Base-by-base conservation (phyloP, 2,113 vertebrate genomes). In the Myodes glareolus region DNA sequence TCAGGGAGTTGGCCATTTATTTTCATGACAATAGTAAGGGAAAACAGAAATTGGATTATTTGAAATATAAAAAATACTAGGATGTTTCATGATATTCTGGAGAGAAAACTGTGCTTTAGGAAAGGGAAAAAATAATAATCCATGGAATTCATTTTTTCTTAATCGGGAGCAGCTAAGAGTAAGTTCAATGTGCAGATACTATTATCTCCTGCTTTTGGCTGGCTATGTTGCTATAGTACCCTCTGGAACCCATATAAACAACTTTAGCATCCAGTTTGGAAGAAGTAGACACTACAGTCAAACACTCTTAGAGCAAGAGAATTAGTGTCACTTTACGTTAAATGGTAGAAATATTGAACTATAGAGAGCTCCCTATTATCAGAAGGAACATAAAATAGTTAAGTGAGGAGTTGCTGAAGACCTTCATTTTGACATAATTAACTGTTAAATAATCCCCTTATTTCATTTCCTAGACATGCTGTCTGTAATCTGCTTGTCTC, bases 261-360 rank as follows among this genome's bases (percentile, higher is more conserved):
- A 86, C 29, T 84, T 89, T 92, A 5, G 52, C 87, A 88, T 91
- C 94, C 86, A 75, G 29, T 10, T 95, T 55, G 42, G 61, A 47
- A 86, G 78, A 95, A 85, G 2, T 42, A 77, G 14, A 8, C 21
- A 89, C 31, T 93, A 10, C 94, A 89, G 90, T 92, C 61, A 96
- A 94, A 91, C 52, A 72, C 42, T 95, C 14, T 94, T 67, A 92
- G 21, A 95, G 42, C 76, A 82, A 82, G 31, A 61, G 52, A 96
- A 52, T 94, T 84, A 52, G 86, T 97, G 91, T 95, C 55, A 4
- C 77, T 96, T 82, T 84, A 84, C 21, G 45, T 96, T 97, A 93
- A 92, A 76, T 52, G 13, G 47, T 68, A 93, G 14, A 84, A 88
- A 85, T 94, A 50, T 31, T 80, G 58, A 88, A 65, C 27, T 65